Conservation (phyloP, 2,888 invertebrate genomes). For the Agriopis leucophaearia region DNA sequence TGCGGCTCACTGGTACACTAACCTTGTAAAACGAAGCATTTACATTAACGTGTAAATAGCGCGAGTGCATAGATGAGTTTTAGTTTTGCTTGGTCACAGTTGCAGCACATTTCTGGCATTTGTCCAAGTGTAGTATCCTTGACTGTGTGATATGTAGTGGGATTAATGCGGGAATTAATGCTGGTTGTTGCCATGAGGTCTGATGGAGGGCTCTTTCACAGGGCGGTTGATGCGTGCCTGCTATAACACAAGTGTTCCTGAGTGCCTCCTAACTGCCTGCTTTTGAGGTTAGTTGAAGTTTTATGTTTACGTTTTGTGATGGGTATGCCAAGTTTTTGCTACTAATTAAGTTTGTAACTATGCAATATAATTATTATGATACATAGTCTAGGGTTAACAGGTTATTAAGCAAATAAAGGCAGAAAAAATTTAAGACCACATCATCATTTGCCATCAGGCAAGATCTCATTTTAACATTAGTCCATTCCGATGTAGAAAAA, state of each 20-base stretch:
- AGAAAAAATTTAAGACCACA: too few relatives aligned
- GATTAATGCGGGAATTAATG: conserved; percentile 55
- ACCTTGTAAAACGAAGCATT: conserved; percentile 57
- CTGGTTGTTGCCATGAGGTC: conserved; percentile 63
- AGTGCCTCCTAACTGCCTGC: conserved; percentile 83
- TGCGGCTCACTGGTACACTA: conserved; percentile 57
- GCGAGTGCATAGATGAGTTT: conserved; percentile 71
- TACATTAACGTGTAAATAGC: conserved; percentile 50
- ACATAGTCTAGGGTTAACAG: too few relatives aligned
- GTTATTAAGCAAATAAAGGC: too few relatives aligned
- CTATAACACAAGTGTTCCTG: conserved; percentile 77
- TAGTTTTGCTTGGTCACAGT: conserved; percentile 71
- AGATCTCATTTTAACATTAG: too few relatives aligned
- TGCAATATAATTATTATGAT: too few relatives aligned
- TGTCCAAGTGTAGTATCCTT: conserved; percentile 80
- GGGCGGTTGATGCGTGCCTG: conserved; percentile 80
- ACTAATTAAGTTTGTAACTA: neutral
- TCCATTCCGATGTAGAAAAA: too few relatives aligned
- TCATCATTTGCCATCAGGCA: too few relatives aligned
- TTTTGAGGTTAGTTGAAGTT: conserved; percentile 80
- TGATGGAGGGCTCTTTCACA: conserved; percentile 79
- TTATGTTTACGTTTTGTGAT: conserved; percentile 42
- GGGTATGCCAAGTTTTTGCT: conserved; percentile 27
- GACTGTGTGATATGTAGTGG: conserved; percentile 69
- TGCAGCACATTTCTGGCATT: conserved; percentile 77